Percentiles rank a stretch among this genome's conserved stretches.
phyloP scores from a whole-genome alignment of 1,140 invertebrate species.

The Musca vetustissima region DNA sequence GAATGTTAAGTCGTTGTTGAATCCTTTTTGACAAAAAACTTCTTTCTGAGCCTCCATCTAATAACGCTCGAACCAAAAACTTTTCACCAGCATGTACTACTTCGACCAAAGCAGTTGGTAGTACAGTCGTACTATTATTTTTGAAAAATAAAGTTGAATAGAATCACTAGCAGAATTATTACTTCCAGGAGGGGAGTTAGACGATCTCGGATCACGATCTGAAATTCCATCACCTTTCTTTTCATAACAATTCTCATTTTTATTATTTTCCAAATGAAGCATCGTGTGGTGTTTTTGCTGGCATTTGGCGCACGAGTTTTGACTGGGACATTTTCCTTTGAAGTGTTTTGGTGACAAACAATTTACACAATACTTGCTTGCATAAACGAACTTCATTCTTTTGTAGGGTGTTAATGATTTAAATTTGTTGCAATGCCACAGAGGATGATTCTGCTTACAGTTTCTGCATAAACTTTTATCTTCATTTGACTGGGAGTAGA shows the following conservation, averaged over 20 bases:
- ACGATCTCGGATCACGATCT: background rate
- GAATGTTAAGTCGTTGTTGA: background rate
- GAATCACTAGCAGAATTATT: background rate
- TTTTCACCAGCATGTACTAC: background rate
- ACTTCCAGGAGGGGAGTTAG: background rate
- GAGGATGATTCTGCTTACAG: background rate
- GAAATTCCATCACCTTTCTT: background rate
- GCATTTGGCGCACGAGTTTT: background rate
- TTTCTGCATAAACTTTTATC: conserved; percentile 1
- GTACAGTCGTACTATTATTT: background rate
- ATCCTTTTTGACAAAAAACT: conserved; percentile 7
- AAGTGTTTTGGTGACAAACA: background rate
- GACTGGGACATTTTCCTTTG: conserved; percentile 5
- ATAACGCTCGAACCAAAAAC: conserved; percentile 5
- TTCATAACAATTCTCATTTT: too few species aligned
- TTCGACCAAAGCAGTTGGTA: background rate
- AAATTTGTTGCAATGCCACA: background rate
- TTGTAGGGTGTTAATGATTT: background rate
- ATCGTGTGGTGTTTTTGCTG: conserved; percentile 2
- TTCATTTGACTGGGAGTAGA: background rate
- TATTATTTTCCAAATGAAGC: background rate
- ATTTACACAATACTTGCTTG: conserved; percentile 2
- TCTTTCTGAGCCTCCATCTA: conserved; percentile 2
- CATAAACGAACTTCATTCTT: background rate
- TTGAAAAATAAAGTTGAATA: background rate